These are phyloP conservation scores for Scyliorhinus canicula DNA, from an alignment of 2,797 vertebrate species.

Conservation along the genomic window DNA sequence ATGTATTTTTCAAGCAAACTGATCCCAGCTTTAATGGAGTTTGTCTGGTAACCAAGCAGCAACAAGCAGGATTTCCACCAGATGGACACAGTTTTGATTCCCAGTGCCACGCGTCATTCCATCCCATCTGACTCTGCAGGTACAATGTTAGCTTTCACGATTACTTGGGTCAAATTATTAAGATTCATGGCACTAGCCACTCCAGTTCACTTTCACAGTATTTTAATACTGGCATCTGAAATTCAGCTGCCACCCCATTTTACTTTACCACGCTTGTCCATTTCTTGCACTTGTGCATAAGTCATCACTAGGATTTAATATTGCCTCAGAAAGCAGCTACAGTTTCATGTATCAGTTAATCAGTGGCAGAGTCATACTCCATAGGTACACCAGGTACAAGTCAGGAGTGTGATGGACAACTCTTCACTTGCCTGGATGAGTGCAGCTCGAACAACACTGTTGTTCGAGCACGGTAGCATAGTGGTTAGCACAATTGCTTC, in stretches of 20 bases:
- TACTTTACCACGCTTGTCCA: not conserved
- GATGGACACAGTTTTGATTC: not conserved
- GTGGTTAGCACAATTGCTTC: no score
- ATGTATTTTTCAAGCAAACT: conserved; percentile 29
- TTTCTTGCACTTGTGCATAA: not conserved
- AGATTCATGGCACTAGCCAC: not conserved
- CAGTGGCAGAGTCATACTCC: no score
- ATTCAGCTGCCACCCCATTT: not conserved
- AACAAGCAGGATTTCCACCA: not conserved
- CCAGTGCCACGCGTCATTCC: not conserved
- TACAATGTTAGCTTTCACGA: not conserved
- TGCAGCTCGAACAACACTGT: no score
- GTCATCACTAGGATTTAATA: not conserved
- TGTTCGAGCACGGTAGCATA: no score
- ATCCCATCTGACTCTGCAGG: not conserved
- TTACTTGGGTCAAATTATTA: not conserved
- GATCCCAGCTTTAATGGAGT: not conserved
- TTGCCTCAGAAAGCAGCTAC: not conserved
- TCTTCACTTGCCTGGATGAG: no score
- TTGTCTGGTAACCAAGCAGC: not conserved
- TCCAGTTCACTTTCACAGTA: no score
- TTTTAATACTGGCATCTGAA: not conserved
- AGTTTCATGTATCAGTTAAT: not conserved
- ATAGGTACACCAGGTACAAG: no score
- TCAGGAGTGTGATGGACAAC: no score